phyloP scores from a whole-genome alignment of 1,140 invertebrate genomes.

The Drosophila neocordata region DNA sequence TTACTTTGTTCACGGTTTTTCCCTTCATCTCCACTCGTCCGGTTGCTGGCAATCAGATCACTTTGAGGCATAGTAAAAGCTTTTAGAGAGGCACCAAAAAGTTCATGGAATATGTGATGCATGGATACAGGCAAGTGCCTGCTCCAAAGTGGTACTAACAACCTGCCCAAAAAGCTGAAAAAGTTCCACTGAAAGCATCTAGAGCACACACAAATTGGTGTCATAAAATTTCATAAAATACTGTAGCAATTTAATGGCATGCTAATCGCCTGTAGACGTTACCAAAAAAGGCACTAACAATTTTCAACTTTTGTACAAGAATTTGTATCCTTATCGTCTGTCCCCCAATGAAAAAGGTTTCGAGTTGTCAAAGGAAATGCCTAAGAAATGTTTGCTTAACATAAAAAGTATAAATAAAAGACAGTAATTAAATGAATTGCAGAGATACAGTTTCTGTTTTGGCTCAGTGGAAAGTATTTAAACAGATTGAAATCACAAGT shows the following conservation, averaged over 20 bases:
- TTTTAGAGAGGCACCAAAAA: constrained; percentile 19
- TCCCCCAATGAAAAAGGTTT: not conserved
- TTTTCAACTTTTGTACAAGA: constrained; percentile 20
- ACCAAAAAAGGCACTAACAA: constrained; percentile 2
- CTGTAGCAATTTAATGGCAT: constrained; percentile 41
- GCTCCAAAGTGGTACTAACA: constrained; percentile 41
- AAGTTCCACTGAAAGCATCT: constrained; percentile 12
- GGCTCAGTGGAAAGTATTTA: too few relatives aligned
- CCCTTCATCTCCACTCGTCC: constrained; percentile 16
- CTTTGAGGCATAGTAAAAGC: constrained; percentile 48
- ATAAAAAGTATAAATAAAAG: too few relatives aligned
- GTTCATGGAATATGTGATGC: constrained; percentile 17
- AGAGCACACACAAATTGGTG: constrained; percentile 29
- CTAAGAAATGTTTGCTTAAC: not conserved
- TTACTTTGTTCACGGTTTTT: constrained; percentile 2
- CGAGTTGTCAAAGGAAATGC: not conserved
- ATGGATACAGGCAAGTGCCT: constrained; percentile 1
- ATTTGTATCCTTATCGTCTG: constrained; percentile 63
- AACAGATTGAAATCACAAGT: too few relatives aligned
- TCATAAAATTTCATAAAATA: constrained; percentile 45
- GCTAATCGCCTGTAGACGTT: constrained; percentile 57
- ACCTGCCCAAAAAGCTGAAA: constrained; percentile 21
- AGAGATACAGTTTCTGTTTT: too few relatives aligned
- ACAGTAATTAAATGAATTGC: not conserved
- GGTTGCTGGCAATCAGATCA: constrained; percentile 39